Evolutionary conservation across 2,888 invertebrate genomes (phyloP), one percentile per base, ranked within the genome.

Genomic region (Nomada hirtipes): DNA sequence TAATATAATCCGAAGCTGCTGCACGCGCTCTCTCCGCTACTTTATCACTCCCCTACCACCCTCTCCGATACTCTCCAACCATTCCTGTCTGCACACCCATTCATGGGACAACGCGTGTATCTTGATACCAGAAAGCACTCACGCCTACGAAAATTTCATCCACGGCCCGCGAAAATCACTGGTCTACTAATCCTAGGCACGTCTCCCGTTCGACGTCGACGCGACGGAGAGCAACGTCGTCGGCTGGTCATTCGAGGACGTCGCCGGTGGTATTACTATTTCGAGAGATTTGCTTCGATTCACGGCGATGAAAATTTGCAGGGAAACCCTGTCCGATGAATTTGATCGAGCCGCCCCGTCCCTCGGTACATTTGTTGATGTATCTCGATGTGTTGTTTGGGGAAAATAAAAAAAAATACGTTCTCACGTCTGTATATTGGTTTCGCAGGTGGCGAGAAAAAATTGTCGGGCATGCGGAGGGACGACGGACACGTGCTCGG

Each of bases 1-100:
- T 93, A 91, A 92, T 92, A 92, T 92, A 92, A 92, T 92, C 90
- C 88, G 70, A 20, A 20, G 70, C 91, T 88, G 90, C 92, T 57
- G 23, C 91, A 92, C 91, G 90, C 91, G 89, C 86, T 83, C 50
- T 55, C 53, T 44, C 18, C 68, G 86, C 79, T 78, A 84, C 81
- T 84, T 82, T 75, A 79, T 76, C 83, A 79, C 76, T 73, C 68
- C 77, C 64, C 13, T 11, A 26, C 26, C 63, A 26, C 64, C 55
- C 29, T 53, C 74, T 2, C 20, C 20, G 57, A 20, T 26, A 44
- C 29, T 69, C 57, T 60, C 67, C 29, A 47, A 59, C 76, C 52
- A 79, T 78, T 76, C 79, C 83, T 11, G 18, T 36, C 36, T 4
- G 11, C 59, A 11, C 47, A 18, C 26, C 13, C 64, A 15, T 26